Base-by-base conservation (phyloP, 1,140 invertebrate genomes). In the Brachionus rubens region DNA sequence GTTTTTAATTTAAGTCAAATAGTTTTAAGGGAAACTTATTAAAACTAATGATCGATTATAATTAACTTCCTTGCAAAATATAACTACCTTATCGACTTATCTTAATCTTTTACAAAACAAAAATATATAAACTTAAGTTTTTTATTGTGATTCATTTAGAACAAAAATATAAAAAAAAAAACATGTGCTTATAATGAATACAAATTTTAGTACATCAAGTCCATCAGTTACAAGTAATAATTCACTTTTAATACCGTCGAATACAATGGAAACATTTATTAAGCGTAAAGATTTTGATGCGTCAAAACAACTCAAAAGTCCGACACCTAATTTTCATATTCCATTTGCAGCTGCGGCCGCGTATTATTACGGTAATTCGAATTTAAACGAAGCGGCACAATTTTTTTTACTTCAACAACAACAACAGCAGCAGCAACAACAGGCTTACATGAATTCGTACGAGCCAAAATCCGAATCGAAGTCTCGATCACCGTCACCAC, bases 11-110 rank as follows among this genome's bases (percentile, higher is more conserved):
- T n/a, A 65, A 41, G 40, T 65, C 59, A 65, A 65, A 65, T 65
- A 43, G n/a, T 62, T 65, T 65, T 54, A 7, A 43, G 43, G 30
- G 33, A 59, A 59, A 59, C 54, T 59, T 59, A 59, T 59, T 59
- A 59, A 59, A 59, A 59, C 19, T 59, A 59, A 59, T 59, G 54
- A 65, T 65, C 40, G n/a, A 65, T 65, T 65, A 2, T 16, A 65
- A 65, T 65, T 65, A 65, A 65, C 24, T 65, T 65, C 36, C 16
- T 28, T 26, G 10, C 19, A 1, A 24, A 65, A 30, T 41, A 65
- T 5, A 19, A 43, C 40, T 36, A 65, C 33, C 40, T 43, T 43
- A 43, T 43, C 59, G 59, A 65, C 40, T 65, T 43, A 65, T 24
- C 59, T 65, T 65, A 65, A 65, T 65, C 33, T 65, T 65, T 41